These are phyloP conservation scores for Liolophura sinensis DNA, from an alignment of 1,140 invertebrate genomes.

Conservation along the genomic window DNA sequence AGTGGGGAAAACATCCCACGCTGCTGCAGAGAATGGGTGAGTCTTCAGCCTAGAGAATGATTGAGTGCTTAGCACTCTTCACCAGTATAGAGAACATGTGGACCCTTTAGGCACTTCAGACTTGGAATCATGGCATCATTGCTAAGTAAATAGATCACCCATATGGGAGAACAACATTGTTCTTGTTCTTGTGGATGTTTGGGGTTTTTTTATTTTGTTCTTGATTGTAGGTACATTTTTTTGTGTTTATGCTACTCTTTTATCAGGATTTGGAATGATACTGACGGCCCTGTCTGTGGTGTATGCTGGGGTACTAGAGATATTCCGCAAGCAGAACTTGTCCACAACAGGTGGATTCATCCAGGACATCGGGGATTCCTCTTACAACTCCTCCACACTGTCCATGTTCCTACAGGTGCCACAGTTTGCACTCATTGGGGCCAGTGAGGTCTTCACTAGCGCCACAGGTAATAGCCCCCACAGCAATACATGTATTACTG, in stretches of 20 bases:
- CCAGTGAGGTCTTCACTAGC: constrained; percentile 62
- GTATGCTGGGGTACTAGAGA: constrained; percentile 60
- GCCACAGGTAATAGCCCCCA: constrained; percentile 35
- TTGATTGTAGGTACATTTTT: too few species aligned
- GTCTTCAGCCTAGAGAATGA: background rate
- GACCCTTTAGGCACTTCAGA: too few species aligned
- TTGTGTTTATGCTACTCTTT: background rate
- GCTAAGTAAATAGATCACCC: too few species aligned
- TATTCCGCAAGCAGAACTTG: constrained; percentile 47
- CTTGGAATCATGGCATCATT: too few species aligned
- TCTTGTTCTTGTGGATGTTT: too few species aligned
- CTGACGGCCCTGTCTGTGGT: constrained; percentile 57
- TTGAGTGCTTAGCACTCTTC: too few species aligned
- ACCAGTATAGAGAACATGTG: too few species aligned
- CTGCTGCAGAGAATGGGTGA: constrained; percentile 52
- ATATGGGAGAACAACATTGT: too few species aligned
- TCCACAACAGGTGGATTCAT: constrained; percentile 19
- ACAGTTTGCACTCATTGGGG: constrained; percentile 61
- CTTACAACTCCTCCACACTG: constrained; percentile 34
- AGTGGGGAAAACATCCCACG: constrained; percentile 30
- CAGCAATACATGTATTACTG: too few species aligned
- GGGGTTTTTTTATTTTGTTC: too few species aligned
- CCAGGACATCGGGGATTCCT: constrained; percentile 30
- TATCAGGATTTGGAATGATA: constrained; percentile 56
- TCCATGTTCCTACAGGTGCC: constrained; percentile 59